phyloP scores from a whole-genome alignment of 2,113 vertebrate genomes.

The Bufo gargarizans region DNA sequence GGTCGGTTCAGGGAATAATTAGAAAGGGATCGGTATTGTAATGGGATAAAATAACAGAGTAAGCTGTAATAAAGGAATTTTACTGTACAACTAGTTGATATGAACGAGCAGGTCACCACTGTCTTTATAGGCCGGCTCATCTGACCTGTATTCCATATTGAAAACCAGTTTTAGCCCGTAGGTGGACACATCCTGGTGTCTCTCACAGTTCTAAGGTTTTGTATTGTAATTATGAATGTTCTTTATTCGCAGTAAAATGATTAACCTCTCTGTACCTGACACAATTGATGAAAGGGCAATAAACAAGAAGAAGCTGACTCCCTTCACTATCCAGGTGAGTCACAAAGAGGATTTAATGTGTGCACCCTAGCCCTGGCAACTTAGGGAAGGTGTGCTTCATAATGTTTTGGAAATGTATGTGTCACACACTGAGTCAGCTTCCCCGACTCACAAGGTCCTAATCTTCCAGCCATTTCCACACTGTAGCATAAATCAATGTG shows the following conservation, averaged over 20 bases:
- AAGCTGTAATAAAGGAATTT: too few relatives aligned
- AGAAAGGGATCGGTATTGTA: too few relatives aligned
- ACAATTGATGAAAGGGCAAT: conserved; percentile 97
- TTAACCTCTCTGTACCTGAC: conserved; percentile 93
- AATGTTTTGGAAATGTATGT: neutral
- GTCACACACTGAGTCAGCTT: neutral
- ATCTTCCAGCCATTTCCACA: neutral
- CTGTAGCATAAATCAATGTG: neutral
- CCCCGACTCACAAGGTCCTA: neutral
- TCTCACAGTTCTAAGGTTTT: neutral
- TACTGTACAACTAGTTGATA: too few relatives aligned
- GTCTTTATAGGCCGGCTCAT: too few relatives aligned
- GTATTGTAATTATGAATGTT: neutral
- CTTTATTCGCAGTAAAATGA: conserved; percentile 87
- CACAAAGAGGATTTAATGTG: neutral
- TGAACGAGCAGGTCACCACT: too few relatives aligned
- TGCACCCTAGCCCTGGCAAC: neutral
- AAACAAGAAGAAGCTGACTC: conserved; percentile 94
- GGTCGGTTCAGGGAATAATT: too few relatives aligned
- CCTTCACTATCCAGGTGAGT: conserved; percentile 91
- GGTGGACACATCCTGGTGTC: neutral
- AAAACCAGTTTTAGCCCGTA: neutral
- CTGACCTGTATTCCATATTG: too few relatives aligned
- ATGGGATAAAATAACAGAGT: too few relatives aligned
- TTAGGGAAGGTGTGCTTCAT: neutral